A percentile compares a stretch with the other conserved stretches of the same genome.
phyloP scores from a whole-genome alignment of 2,888 invertebrate species.

The Chaetoderma sp. region DNA sequence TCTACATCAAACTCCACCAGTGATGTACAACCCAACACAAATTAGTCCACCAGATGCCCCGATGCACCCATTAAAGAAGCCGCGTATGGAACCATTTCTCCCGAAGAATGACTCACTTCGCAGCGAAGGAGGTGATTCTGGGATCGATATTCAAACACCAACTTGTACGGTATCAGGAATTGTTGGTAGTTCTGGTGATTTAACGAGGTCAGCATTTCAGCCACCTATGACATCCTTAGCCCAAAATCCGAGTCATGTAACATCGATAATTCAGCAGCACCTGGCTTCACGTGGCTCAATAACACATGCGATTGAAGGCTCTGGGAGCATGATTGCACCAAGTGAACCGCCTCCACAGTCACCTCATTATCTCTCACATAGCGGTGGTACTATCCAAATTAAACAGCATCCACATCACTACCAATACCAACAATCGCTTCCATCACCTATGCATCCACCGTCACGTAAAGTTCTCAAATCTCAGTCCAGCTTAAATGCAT shows the following conservation, averaged over 20 bases:
- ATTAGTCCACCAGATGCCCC: constrained; percentile 1
- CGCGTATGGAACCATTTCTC: constrained; percentile 26
- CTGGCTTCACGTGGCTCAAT: constrained; percentile 37
- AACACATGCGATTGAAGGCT: too few relatives aligned
- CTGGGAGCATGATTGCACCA: too few relatives aligned
- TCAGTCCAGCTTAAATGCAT: too few relatives aligned
- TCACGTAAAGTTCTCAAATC: too few relatives aligned
- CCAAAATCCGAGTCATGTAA: too few relatives aligned
- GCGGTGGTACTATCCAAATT: too few relatives aligned
- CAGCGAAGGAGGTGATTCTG: constrained; percentile 54
- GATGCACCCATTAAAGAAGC: constrained; percentile 33
- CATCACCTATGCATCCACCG: not conserved
- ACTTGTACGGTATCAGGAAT: not conserved
- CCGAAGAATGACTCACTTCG: constrained; percentile 51
- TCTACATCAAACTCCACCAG: constrained; percentile 32
- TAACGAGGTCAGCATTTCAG: too few relatives aligned
- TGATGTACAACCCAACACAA: constrained; percentile 17
- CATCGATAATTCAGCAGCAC: constrained; percentile 47
- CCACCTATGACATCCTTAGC: constrained; percentile 42
- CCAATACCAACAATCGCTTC: not conserved
- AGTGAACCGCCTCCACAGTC: too few relatives aligned
- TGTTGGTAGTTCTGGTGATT: too few relatives aligned
- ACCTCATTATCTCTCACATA: too few relatives aligned
- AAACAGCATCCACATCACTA: constrained; percentile 18
- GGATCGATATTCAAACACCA: constrained; percentile 55